phyloP scores from a whole-genome alignment of 2,797 vertebrate species.

The Denticeps clupeoides region DNA sequence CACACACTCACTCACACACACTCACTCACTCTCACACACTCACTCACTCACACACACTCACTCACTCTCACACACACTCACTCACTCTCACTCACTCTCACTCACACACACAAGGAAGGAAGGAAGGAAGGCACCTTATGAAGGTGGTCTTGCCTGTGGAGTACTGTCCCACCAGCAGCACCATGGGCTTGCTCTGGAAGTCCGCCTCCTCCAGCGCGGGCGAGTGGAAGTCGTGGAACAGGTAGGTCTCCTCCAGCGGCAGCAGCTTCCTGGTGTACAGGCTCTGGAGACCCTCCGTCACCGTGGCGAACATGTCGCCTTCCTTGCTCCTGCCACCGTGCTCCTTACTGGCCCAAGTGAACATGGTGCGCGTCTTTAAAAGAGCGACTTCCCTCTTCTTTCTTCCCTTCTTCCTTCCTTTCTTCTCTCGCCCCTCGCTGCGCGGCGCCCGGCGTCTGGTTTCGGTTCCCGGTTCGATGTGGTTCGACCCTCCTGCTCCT shows the following conservation, averaged over 20 bases:
- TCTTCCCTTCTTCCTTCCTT: neutral
- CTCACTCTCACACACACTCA: too few species aligned
- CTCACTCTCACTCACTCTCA: too few species aligned
- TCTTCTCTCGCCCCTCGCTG: too few species aligned
- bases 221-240: slow-evolving; percentile 94
- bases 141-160: slow-evolving; percentile 95
- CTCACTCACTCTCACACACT: too few species aligned
- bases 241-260: slow-evolving; percentile 86
- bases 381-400: neutral
- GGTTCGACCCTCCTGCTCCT: too few species aligned
- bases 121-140: slow-evolving; percentile 90
- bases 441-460: too few species aligned
- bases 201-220: slow-evolving; percentile 87
- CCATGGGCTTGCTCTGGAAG: slow-evolving; percentile 94
- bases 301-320: slow-evolving; percentile 79
- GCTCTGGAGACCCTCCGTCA: slow-evolving; percentile 78
- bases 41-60: too few species aligned
- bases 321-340: slow-evolving; percentile 65
- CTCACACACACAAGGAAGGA: too few species aligned
- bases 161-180: slow-evolving; percentile 90
- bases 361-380: slow-evolving; percentile 56
- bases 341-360: slow-evolving; percentile 84
- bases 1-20: too few species aligned
- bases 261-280: slow-evolving; percentile 84
- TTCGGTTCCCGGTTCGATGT: too few species aligned